These are phyloP conservation scores for Apocrypta bakeri DNA, from an alignment of 1,140 invertebrate genomes.

Conservation along the genomic window DNA sequence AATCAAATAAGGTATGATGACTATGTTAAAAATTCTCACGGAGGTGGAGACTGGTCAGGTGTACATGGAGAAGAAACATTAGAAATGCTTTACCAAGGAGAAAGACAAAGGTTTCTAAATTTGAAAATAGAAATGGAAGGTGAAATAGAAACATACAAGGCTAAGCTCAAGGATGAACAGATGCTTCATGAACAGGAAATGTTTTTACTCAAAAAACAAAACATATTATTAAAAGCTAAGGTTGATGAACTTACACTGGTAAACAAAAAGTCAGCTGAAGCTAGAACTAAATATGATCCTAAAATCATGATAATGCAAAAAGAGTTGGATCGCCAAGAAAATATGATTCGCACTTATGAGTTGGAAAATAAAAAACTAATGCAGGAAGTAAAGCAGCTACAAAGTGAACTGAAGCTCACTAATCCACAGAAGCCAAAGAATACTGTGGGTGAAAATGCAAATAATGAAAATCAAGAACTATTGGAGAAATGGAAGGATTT, in stretches of 20 bases:
- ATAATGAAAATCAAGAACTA: constrained; percentile 58
- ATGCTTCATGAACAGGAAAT: constrained; percentile 69
- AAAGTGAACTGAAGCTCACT: constrained; percentile 63
- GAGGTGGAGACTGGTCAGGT: constrained; percentile 60
- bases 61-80: constrained; percentile 56
- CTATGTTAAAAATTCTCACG: constrained; percentile 52
- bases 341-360: constrained; percentile 66
- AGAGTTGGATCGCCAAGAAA: constrained; percentile 69
- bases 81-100: constrained; percentile 67
- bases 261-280: constrained; percentile 55
- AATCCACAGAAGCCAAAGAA: constrained; percentile 57
- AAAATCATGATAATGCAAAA: constrained; percentile 63
- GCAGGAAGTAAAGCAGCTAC: constrained; percentile 63
- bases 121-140: constrained; percentile 68
- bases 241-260: constrained; percentile 63
- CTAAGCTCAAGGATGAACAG: constrained; percentile 67
- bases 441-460: constrained; percentile 41
- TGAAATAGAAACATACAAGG: constrained; percentile 67
- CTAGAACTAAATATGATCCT: constrained; percentile 52
- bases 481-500: constrained; percentile 66
- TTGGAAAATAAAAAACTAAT: constrained; percentile 68
- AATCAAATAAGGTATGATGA: constrained; percentile 52
- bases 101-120: constrained; percentile 66
- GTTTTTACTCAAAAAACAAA: constrained; percentile 69
- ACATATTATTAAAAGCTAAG: constrained; percentile 69